A percentile compares a stretch with the other conserved stretches of the same genome.
phyloP scores from a whole-genome alignment of 2,888 invertebrate species.

The Endomychus coccineus region DNA sequence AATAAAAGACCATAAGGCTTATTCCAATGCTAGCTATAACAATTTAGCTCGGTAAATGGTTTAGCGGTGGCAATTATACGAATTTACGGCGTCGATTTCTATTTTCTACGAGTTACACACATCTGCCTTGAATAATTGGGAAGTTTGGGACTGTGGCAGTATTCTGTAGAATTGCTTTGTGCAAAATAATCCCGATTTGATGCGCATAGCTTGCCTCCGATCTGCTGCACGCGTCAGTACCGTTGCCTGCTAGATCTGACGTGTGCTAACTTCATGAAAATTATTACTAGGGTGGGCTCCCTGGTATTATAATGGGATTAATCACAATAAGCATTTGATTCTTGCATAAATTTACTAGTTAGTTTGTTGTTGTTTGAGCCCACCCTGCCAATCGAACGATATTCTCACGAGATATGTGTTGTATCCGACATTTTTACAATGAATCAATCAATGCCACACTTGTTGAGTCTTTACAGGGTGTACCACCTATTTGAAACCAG shows the following conservation, averaged over 20 bases:
- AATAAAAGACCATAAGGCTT: neutral
- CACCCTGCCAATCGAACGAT: too few species aligned
- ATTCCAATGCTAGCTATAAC: slow-evolving; percentile 11
- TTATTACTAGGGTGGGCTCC: too few species aligned
- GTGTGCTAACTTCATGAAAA: too few species aligned
- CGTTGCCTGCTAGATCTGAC: neutral
- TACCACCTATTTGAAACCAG: too few species aligned
- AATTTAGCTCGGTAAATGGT: slow-evolving; percentile 21
- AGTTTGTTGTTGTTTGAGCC: too few species aligned
- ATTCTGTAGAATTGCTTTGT: slow-evolving; percentile 32
- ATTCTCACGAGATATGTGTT: too few species aligned
- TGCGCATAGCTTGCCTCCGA: slow-evolving; percentile 23
- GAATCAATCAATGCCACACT: too few species aligned
- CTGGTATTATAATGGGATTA: too few species aligned
- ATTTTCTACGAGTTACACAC: slow-evolving; percentile 28
- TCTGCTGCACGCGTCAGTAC: slow-evolving; percentile 12
- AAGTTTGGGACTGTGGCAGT: slow-evolving; percentile 12
- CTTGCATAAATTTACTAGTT: too few species aligned
- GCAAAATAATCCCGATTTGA: slow-evolving; percentile 34
- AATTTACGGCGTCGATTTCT: slow-evolving; percentile 28
- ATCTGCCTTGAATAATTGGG: slow-evolving; percentile 33
- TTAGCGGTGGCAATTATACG: slow-evolving; percentile 27
- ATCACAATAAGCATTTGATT: too few species aligned
- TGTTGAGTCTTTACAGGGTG: too few species aligned
- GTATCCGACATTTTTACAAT: too few species aligned